Evolutionary conservation across 2,888 invertebrate genomes (phyloP), one percentile per base, ranked within the genome.

Genomic region (Monochamus alternatus): DNA sequence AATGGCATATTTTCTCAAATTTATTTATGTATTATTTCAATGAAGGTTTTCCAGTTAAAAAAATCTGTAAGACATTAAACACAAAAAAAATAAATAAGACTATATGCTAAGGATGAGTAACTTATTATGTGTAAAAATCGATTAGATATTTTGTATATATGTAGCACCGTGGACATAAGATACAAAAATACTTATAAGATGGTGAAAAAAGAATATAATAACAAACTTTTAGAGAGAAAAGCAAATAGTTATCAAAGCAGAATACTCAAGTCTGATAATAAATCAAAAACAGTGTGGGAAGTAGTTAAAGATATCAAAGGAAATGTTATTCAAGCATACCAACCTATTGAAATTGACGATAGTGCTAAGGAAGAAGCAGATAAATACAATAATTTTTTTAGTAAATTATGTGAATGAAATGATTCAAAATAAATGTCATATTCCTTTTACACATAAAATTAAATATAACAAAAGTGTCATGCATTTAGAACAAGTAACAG

Each of bases 1-100:
- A 70, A 60, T 60, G 59, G 59, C 58, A 60, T 9, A 70, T 12
- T 31, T 70, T 70, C 59, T 59, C 3, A 14, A 70, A 44, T 44
- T 1, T 22, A 22, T 22, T 0, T 22, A 22, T 22, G 22, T 22
- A 22, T 22, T 22, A 1, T 22, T 22, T 22, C 22, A 22, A 22
- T 22, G 22, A 22, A 22, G 22, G 22, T 22, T 22, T 22, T 22
- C 22, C 22, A 22, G 22, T 22, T 22, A 22, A 22, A 22, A n/a
- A 22, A 22, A 22, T 22, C 0, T 22, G 22, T 22, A 22, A 22
- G 22, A 22, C 22, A 22, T 22, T n/a, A n/a, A n/a, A n/a, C n/a
- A n/a, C n/a, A n/a, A 22, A 22, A 22, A 0, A 22, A 22, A 22
- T 1, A 22, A 22, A 22, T 22, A 22, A 22, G 22, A 22, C 22